Evolutionary conservation across 2,888 invertebrate species (phyloP).

Genomic region (Cantharis nigra): DNA sequence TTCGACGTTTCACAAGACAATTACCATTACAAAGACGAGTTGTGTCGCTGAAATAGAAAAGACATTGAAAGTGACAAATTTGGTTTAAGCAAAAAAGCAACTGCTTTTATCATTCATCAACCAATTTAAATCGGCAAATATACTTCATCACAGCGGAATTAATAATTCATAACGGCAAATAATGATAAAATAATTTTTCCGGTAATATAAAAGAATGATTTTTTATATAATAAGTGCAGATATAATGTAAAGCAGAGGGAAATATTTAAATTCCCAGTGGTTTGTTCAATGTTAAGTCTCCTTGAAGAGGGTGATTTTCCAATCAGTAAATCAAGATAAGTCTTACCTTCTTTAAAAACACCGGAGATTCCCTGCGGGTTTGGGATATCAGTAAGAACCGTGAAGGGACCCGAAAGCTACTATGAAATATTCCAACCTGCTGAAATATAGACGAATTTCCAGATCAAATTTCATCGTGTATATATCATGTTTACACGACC

Average conservation of each 20-base stretch:
- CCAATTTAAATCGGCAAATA: slow-evolving; percentile 13
- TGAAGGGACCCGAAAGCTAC: slow-evolving; percentile 37
- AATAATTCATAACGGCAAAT: background rate
- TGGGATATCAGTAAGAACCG: slow-evolving; percentile 34
- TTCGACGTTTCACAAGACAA: slow-evolving; percentile 46
- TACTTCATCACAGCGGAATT: background rate
- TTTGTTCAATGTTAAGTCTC: slow-evolving; percentile 34
- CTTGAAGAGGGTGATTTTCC: slow-evolving; percentile 40
- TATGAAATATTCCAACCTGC: slow-evolving; percentile 38
- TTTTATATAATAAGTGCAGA: slow-evolving; percentile 7
- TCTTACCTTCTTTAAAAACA: slow-evolving; percentile 48
- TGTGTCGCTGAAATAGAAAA: slow-evolving; percentile 46
- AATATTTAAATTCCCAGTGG: slow-evolving; percentile 33
- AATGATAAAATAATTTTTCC: background rate
- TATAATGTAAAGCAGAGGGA: slow-evolving; percentile 14
- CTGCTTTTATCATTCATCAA: slow-evolving; percentile 26
- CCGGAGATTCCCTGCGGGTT: slow-evolving; percentile 40
- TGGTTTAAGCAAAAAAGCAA: slow-evolving; percentile 29
- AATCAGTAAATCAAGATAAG: slow-evolving; percentile 51
- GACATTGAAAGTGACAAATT: slow-evolving; percentile 42
- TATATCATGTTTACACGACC: slow-evolving; percentile 43
- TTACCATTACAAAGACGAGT: slow-evolving; percentile 49
- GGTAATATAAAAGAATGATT: background rate
- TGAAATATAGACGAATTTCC: slow-evolving; percentile 42
- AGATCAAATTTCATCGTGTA: slow-evolving; percentile 42